phyloP scores from a whole-genome alignment of 2,113 vertebrate species.

The Eonycteris spelaea region DNA sequence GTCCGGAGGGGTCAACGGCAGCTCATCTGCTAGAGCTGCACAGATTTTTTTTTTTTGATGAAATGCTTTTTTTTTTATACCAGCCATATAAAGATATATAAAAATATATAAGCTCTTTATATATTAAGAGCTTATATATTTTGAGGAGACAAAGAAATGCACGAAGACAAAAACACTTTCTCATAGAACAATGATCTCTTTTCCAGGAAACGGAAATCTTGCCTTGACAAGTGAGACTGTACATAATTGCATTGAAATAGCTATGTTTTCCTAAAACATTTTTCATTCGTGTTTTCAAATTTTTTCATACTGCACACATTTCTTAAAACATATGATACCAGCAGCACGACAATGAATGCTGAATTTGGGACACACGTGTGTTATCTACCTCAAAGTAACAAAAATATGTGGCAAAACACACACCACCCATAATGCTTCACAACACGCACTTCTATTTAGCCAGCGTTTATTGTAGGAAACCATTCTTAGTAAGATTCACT shows the following conservation, averaged over 20 bases:
- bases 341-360: slow-evolving; percentile 93
- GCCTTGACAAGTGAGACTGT: slow-evolving; percentile 88
- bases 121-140: too few relatives aligned
- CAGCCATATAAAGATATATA: too few relatives aligned
- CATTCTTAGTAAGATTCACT: slow-evolving; percentile 81
- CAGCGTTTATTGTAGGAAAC: slow-evolving; percentile 84
- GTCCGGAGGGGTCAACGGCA: not conserved
- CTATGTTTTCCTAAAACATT: slow-evolving; percentile 83
- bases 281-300: slow-evolving; percentile 85
- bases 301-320: slow-evolving; percentile 95
- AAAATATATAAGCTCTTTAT: slow-evolving; percentile 39
- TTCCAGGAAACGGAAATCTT: slow-evolving; percentile 85
- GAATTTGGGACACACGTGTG: slow-evolving; percentile 96
- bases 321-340: slow-evolving; percentile 97
- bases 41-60: not conserved
- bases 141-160: slow-evolving; percentile 85
- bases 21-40: not conserved
- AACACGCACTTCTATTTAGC: slow-evolving; percentile 86
- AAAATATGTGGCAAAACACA: slow-evolving; percentile 93
- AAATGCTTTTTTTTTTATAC: slow-evolving; percentile 54
- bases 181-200: slow-evolving; percentile 83
- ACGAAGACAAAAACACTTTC: slow-evolving; percentile 84
- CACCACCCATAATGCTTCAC: slow-evolving; percentile 94
- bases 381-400: slow-evolving; percentile 99
- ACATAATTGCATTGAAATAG: slow-evolving; percentile 86